phyloP scores from a whole-genome alignment of 2,797 vertebrate genomes.

The Xyrichtys novacula region DNA sequence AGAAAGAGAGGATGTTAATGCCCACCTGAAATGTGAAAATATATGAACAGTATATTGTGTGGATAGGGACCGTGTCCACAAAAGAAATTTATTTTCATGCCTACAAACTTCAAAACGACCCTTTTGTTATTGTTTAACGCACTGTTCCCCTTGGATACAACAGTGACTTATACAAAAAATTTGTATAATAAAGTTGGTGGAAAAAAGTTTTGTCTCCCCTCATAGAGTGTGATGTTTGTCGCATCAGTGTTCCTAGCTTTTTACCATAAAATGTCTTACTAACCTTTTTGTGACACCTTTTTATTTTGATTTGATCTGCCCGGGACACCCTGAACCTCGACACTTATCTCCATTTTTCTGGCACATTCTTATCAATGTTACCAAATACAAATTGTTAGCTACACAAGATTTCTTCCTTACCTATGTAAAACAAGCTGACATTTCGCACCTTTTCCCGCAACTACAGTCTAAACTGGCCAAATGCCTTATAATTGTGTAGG shows the following conservation, averaged over 20 bases:
- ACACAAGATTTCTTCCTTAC: too few relatives aligned
- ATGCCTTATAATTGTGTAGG: not conserved
- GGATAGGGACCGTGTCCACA: constrained; percentile 55
- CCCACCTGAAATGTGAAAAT: constrained; percentile 60
- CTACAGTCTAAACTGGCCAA: not conserved
- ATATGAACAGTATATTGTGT: constrained; percentile 48
- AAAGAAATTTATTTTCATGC: constrained; percentile 76
- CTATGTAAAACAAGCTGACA: too few relatives aligned
- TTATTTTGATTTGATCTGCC: not conserved
- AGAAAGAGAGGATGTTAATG: constrained; percentile 50
- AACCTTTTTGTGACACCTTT: not conserved
- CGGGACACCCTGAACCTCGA: not conserved
- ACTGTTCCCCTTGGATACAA: constrained; percentile 81
- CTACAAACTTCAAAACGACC: constrained; percentile 69
- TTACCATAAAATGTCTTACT: not conserved
- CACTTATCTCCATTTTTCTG: not conserved
- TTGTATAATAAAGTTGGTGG: constrained; percentile 89
- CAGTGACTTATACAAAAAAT: constrained; percentile 79
- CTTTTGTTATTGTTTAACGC: constrained; percentile 77
- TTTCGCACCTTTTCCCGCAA: not conserved
- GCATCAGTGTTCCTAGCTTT: not conserved
- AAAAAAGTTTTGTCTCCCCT: constrained; percentile 61
- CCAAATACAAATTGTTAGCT: not conserved
- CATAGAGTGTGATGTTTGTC: constrained; percentile 9
- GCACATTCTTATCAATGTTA: not conserved